Evolutionary conservation across 2,797 vertebrate genomes (phyloP), one percentile per base, ranked within the genome.

Genomic region (Babyrousa celebensis): DNA sequence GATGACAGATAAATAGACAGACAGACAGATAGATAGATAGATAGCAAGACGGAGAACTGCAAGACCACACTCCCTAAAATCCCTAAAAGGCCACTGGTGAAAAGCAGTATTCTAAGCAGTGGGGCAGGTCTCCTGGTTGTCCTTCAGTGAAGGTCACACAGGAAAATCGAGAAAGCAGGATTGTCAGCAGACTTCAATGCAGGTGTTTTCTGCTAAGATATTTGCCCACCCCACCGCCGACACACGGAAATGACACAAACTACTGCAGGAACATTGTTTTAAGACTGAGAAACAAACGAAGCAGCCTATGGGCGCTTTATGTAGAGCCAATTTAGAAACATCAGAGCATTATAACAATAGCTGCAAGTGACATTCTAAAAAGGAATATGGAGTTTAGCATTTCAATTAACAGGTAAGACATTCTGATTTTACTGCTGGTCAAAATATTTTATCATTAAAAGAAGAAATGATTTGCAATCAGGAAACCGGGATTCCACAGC

Each of bases 31-130:
- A 63, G 60, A 72, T 83, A 63, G 15, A 11, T 54, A 54, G 58
- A 71, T 83, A 65, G 60, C 1, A 11, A 78, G 23, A 48, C 29
- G 32, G 32, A 72, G 29, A 93, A 79, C 23, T 17, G 43, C 29
- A 83, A 60, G 80, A 92, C 29, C 54, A 32, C 27, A 91, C 48
- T 58, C 40, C 29, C 32, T 79, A 52, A 96, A 94, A 91, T 88
- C 60, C 23, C 23, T 63, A 68, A 75, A 94, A 80, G 16, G 52
- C 85, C 74, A n/a, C 25, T 74, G 62, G 74, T 78, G 32, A 97
- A 90, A 94, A 54, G 75, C 52, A 74, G 25, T 29, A 63, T 78
- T 72, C 5, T 15, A 90, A 74, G 75, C 52, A 72, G 40, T 0
- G 7, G 70, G 56, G 18, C 68, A 80, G 25, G 60, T 84, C 32